phyloP scores from a whole-genome alignment of 2,888 invertebrate genomes.

The Machimus atricapillus region DNA sequence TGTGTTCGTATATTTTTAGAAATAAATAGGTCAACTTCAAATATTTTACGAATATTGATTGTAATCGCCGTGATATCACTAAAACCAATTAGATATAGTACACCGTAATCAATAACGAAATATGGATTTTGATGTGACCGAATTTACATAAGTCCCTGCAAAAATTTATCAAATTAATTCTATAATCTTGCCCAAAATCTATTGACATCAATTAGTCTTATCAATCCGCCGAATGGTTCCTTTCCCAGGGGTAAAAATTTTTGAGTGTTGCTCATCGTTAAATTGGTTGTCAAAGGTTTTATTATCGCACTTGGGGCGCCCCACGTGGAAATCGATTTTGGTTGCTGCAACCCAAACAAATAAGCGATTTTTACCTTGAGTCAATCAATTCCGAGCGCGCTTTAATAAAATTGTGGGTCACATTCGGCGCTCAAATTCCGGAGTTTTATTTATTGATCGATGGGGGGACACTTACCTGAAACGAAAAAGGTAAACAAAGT shows the following conservation, averaged over 20 bases:
- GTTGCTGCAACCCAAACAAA: neutral
- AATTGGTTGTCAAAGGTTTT: neutral
- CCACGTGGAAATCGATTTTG: neutral
- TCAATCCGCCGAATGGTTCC: neutral
- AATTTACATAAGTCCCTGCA: neutral
- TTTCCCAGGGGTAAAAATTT: neutral
- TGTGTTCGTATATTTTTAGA: neutral
- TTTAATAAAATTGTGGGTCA: neutral
- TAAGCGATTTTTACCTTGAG: neutral
- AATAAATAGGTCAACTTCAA: neutral
- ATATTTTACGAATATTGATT: neutral
- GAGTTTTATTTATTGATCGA: neutral
- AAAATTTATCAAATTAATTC: neutral
- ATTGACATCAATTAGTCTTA: neutral
- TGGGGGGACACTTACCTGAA: conserved; percentile 14
- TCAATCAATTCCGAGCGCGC: neutral
- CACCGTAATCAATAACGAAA: neutral
- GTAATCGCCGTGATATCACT: neutral
- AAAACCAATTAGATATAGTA: neutral
- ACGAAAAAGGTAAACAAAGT: neutral
- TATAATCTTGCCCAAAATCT: neutral
- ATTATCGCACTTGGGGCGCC: neutral
- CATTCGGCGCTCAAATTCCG: neutral
- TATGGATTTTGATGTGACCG: neutral
- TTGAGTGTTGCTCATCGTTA: neutral